Base-by-base conservation (phyloP, 2,888 invertebrate genomes). In the Pammene aurita region DNA sequence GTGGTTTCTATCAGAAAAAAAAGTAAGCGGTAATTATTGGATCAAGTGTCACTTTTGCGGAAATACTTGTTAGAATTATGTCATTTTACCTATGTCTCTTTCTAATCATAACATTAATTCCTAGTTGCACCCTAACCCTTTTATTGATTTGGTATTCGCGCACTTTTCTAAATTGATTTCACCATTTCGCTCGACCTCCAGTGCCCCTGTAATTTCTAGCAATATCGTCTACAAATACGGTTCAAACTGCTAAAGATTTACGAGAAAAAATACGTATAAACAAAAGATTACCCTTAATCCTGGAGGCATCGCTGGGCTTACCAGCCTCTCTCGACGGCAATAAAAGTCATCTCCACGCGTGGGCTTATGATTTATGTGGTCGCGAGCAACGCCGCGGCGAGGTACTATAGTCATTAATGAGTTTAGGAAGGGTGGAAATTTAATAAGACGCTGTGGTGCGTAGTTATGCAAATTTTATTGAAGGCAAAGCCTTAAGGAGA, bases 401-500 rank as follows among this genome's bases (percentile, higher is more conserved):
- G 34, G 54, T 91, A 90, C 89, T 87, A 89, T 87, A 86, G 86
- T 87, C 92, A 89, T 91, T 92, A 92, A 92, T 92, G 92, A 92
- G 87, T 89, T 88, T 84, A 81, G 80, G 87, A 88, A 90, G 90
- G 91, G 89, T 84, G 84, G 90, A 92, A 92, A 92, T 92, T 92
- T 92, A 92, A 92, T 92, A 92, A 92, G 91, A 90, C 86, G 89
- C 86, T 84, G 83, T 84, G 87, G 84, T 86, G 86, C 89, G 92
- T 90, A 90, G 89, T 92, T 92, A 92, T 92, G 92, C 89, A 91
- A 92, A 91, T 92, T 92, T 92, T 92, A 92, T 90, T 86, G 90
- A 85, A 85, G 82, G 82, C 79, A 86, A 88, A 89, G 84, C 90
- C 88, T 86, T 78, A 79, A 72, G 69, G 80, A 74, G 82, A 86